phyloP scores from a whole-genome alignment of 2,113 vertebrate genomes.

The Antennarius striatus region DNA sequence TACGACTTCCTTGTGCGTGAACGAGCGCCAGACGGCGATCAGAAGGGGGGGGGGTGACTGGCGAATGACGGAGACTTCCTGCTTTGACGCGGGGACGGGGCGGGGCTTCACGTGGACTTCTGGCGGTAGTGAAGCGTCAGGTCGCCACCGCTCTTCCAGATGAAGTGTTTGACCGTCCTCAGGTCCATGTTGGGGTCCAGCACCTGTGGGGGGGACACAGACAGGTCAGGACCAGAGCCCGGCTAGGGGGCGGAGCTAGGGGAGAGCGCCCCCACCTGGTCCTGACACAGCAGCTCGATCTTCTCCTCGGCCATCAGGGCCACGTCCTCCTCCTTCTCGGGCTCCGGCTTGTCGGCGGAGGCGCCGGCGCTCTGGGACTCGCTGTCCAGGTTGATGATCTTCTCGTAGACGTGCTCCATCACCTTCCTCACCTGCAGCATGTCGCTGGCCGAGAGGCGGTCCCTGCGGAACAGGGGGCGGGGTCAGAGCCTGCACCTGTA shows the following conservation, averaged over 20 bases:
- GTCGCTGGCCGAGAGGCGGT: conserved; percentile 95
- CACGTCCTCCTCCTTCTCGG: conserved; percentile 97
- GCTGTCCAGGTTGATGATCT: conserved; percentile 97
- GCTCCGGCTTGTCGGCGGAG: conserved; percentile 92
- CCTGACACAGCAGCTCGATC: conserved; percentile 97
- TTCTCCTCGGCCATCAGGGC: conserved; percentile 97
- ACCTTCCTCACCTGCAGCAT: conserved; percentile 99
- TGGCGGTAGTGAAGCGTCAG: conserved; percentile 98
- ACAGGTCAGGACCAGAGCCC: not conserved
- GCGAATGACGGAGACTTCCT: conserved; percentile 67
- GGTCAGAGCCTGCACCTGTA: not conserved
- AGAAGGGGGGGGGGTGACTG: conserved; percentile 60
- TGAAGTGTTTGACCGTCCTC: conserved; percentile 92
- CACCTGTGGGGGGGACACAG: conserved; percentile 83
- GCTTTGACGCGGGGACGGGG: conserved; percentile 68
- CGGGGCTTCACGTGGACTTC: conserved; percentile 83
- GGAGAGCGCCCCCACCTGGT: conserved; percentile 83
- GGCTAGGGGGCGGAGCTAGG: not conserved
- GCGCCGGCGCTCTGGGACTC: conserved; percentile 97
- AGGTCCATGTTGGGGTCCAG: conserved; percentile 99
- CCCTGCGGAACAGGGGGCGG: conserved; percentile 74
- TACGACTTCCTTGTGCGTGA: conserved; percentile 68
- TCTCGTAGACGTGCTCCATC: conserved; percentile 99
- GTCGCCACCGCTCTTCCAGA: conserved; percentile 98
- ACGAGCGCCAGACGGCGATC: not conserved